Conservation (phyloP, 2,888 invertebrate species). For the Pecten maximus region DNA sequence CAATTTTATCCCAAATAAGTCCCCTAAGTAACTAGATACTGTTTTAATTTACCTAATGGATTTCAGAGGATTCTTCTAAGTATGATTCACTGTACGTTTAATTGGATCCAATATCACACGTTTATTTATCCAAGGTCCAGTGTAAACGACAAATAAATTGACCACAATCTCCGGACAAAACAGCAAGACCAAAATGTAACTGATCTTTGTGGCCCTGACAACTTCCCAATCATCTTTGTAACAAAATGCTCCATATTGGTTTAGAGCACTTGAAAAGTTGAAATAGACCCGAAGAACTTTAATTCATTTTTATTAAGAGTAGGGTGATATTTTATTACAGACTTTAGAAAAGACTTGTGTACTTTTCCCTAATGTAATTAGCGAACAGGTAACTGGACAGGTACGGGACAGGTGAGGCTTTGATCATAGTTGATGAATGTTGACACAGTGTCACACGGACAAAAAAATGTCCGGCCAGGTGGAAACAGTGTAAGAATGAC, state of each 20-base stretch:
- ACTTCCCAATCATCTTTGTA: neutral
- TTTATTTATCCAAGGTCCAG: neutral
- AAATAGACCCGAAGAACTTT: neutral
- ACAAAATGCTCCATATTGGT: neutral
- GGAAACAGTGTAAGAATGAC: neutral
- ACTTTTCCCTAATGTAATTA: slow-evolving; percentile 27
- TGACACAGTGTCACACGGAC: neutral
- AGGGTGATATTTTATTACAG: neutral
- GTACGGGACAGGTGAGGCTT: neutral
- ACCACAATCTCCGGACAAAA: neutral
- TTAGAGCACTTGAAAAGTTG: neutral
- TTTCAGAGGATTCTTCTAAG: neutral
- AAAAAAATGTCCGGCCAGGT: neutral
- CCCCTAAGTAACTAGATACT: neutral
- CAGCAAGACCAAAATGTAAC: too few relatives aligned
- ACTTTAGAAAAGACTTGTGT: neutral
- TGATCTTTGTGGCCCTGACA: neutral
- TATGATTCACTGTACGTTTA: neutral
- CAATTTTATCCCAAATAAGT: too few relatives aligned
- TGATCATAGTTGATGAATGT: slow-evolving; percentile 1
- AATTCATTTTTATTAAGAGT: neutral
- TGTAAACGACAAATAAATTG: neutral
- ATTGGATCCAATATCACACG: neutral
- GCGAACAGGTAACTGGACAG: neutral
- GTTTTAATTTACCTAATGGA: neutral